Percentiles rank a stretch among this genome's conserved stretches.
These are phyloP conservation scores for Lampris megalopsis DNA, from an alignment of 2,113 vertebrate species.

Conservation along the genomic window DNA sequence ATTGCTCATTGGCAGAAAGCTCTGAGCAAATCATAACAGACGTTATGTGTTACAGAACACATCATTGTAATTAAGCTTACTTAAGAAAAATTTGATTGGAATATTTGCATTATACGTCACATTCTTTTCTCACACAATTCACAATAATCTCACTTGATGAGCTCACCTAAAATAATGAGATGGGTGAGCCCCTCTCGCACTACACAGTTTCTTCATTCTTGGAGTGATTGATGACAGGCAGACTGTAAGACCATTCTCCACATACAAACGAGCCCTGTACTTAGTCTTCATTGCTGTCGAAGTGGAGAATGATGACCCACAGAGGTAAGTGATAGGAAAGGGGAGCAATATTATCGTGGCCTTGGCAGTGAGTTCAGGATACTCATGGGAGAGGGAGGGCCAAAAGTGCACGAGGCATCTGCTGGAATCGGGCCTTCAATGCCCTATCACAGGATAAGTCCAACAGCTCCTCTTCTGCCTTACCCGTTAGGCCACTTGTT, in stretches of 20 bases:
- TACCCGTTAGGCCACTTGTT: conserved; percentile 22
- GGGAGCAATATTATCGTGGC: conserved; percentile 28
- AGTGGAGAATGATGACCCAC: conserved; percentile 35
- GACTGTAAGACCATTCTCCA: conserved; percentile 30
- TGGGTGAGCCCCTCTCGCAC: conserved; percentile 29
- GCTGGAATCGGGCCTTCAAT: conserved; percentile 34
- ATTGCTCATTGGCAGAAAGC: too few relatives aligned
- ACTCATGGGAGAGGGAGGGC: conserved; percentile 23
- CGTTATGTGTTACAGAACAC: too few relatives aligned
- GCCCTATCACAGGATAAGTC: conserved; percentile 33
- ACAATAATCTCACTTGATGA: too few relatives aligned
- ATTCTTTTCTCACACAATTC: too few relatives aligned
- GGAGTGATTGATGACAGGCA: conserved; percentile 32
- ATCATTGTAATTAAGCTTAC: too few relatives aligned
- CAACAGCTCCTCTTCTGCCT: conserved; percentile 29
- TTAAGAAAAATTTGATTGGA: too few relatives aligned
- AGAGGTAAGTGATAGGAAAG: conserved; percentile 28
- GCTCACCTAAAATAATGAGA: conserved; percentile 3
- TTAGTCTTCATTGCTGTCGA: conserved; percentile 34
- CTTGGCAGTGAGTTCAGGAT: conserved; percentile 23
- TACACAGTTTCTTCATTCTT: conserved; percentile 30
- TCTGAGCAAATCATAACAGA: too few relatives aligned
- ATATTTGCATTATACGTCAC: too few relatives aligned
- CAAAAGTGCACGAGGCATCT: conserved; percentile 24
- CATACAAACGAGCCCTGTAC: conserved; percentile 20